A percentile compares a stretch with the other conserved stretches of the same genome.
phyloP scores from a whole-genome alignment of 2,888 invertebrate species.

The Pristionchus entomophagus region DNA sequence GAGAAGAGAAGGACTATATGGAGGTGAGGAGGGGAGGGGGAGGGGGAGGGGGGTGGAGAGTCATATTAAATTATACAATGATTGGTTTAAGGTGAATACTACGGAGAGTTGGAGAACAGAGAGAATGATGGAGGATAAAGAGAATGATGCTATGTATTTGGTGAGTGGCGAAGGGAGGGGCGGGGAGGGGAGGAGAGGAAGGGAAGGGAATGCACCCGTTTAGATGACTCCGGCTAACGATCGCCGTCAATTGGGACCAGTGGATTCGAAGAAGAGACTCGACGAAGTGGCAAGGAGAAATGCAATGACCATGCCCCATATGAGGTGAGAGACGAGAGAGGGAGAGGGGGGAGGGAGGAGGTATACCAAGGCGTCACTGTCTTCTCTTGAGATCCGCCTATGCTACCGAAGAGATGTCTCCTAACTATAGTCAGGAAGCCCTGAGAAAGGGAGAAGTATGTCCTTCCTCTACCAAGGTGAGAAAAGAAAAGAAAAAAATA shows the following conservation, averaged over 20 bases:
- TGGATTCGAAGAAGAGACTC: background rate
- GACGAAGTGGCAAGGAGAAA: background rate
- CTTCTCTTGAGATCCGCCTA: background rate
- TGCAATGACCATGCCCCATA: background rate
- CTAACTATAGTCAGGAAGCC: slow-evolving; percentile 3
- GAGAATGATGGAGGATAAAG: background rate
- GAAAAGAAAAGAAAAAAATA: background rate
- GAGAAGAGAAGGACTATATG: background rate
- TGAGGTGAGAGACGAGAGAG: background rate
- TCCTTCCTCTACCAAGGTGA: background rate
- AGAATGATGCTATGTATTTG: background rate
- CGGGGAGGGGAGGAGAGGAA: too few relatives aligned
- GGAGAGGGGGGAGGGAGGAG: background rate
- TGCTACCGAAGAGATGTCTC: background rate
- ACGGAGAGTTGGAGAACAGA: background rate
- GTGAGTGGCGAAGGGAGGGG: background rate
- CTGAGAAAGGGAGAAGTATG: background rate
- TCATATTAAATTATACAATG: too few relatives aligned
- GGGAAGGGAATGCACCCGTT: background rate
- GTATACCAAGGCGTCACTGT: too few relatives aligned
- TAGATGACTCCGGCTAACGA: background rate
- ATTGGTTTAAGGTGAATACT: background rate
- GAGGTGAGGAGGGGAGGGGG: background rate
- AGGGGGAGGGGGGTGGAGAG: too few relatives aligned
- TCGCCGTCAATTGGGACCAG: background rate